A percentile compares a stretch with the other conserved stretches of the same genome.
These are phyloP conservation scores for Urocynchramus pylzowi DNA, from an alignment of 2,113 vertebrate species.

Conservation along the genomic window DNA sequence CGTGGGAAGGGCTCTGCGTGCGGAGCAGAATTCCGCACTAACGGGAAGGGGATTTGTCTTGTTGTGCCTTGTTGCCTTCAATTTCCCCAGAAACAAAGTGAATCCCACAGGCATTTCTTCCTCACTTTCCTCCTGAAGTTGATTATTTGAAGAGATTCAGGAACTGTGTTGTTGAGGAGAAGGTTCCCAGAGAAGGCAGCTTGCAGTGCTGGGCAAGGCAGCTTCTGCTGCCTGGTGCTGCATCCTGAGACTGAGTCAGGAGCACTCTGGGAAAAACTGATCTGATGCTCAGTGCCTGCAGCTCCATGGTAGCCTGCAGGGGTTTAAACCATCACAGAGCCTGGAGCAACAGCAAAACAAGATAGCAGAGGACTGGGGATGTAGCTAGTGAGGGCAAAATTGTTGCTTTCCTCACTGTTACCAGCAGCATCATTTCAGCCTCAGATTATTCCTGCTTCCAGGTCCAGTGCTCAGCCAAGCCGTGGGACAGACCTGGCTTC, in stretches of 20 bases:
- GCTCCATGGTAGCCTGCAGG: background rate
- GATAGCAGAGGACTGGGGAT: background rate
- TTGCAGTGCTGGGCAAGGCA: background rate
- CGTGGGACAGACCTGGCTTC: accelerated
- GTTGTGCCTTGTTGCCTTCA: background rate
- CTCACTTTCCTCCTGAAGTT: background rate
- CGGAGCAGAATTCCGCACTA: background rate
- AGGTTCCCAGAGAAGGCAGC: background rate
- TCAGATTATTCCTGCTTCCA: background rate
- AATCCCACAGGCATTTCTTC: background rate
- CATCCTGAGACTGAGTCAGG: background rate
- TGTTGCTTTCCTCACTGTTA: background rate
- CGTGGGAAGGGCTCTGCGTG: background rate
- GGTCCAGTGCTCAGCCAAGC: background rate
- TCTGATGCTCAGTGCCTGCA: background rate
- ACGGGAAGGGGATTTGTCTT: background rate
- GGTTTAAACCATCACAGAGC: background rate
- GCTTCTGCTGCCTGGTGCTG: background rate
- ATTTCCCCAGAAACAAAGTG: background rate
- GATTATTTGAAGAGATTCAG: background rate
- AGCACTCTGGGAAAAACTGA: background rate
- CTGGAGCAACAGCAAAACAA: background rate
- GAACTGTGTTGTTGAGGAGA: background rate
- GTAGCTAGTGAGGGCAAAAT: background rate
- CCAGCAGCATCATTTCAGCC: background rate